These are phyloP conservation scores for Motacilla tschutschensis DNA, from an alignment of 2,113 vertebrate genomes.

Conservation along the genomic window DNA sequence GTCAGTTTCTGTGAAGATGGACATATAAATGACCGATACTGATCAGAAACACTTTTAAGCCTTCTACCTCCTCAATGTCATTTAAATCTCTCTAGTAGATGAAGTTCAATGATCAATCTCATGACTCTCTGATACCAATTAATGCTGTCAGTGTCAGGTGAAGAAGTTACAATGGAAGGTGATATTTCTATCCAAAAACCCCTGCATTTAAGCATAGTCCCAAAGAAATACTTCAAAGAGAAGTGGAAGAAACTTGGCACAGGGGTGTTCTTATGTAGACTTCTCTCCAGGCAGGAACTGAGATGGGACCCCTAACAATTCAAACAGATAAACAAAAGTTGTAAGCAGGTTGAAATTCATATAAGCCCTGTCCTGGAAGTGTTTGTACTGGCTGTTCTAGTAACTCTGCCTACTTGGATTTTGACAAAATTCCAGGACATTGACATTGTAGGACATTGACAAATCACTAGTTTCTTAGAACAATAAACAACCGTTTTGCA, in stretches of 20 bases:
- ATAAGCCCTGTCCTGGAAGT: not conserved
- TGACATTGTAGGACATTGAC: not conserved
- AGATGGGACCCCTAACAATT: not conserved
- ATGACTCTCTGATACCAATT: fast-evolving
- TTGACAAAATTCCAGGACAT: too few species aligned
- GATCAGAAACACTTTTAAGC: not conserved
- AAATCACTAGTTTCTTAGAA: not conserved
- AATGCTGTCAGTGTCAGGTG: not conserved
- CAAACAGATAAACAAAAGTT: not conserved
- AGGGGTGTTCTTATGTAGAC: not conserved
- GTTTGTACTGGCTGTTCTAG: not conserved
- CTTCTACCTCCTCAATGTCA: not conserved
- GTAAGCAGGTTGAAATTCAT: not conserved
- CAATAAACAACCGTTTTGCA: not conserved
- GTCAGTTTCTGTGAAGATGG: not conserved
- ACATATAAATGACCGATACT: not conserved
- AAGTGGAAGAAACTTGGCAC: not conserved
- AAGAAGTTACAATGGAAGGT: not conserved
- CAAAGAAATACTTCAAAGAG: not conserved
- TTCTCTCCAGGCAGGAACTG: not conserved
- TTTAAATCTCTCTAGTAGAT: not conserved
- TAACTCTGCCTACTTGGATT: not conserved
- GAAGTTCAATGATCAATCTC: not conserved
- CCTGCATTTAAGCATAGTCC: not conserved
- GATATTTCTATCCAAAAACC: not conserved